Percentiles rank a stretch among this genome's conserved stretches.
Conservation (phyloP, 2,888 invertebrate species). For the Ormia ochracea region DNA sequence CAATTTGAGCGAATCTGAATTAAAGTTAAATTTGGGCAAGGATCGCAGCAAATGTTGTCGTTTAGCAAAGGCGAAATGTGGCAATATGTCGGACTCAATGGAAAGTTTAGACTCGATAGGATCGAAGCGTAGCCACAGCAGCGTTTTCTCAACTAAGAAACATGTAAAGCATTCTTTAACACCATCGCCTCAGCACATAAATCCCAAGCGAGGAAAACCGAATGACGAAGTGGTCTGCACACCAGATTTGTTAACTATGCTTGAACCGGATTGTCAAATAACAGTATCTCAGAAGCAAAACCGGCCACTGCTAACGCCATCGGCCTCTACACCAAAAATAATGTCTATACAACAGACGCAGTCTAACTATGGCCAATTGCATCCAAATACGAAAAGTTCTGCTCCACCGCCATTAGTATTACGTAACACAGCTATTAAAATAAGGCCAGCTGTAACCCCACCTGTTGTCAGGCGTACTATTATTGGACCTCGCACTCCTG, state of each 20-base stretch:
- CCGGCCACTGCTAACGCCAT: conserved; percentile 57
- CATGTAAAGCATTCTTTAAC: conserved; percentile 52
- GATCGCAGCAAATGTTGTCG: conserved; percentile 74
- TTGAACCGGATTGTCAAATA: conserved; percentile 74
- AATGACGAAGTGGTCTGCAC: conserved; percentile 81
- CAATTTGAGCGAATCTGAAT: conserved; percentile 69
- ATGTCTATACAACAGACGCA: conserved; percentile 65
- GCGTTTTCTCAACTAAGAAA: conserved; percentile 65
- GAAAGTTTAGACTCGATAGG: conserved; percentile 71
- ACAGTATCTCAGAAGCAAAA: conserved; percentile 68
- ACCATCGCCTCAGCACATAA: conserved; percentile 48
- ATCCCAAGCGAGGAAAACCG: conserved; percentile 68
- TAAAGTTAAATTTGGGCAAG: conserved; percentile 67
- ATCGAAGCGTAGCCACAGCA: conserved; percentile 69
- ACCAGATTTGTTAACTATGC: conserved; percentile 78
- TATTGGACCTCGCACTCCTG: conserved; percentile 67
- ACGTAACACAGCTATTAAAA: conserved; percentile 70
- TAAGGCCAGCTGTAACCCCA: conserved; percentile 67
- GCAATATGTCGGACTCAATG: conserved; percentile 71
- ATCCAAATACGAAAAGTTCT: conserved; percentile 34
- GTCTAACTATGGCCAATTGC: conserved; percentile 25
- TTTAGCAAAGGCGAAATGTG: conserved; percentile 69
- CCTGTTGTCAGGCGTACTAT: conserved; percentile 70
- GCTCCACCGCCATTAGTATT: conserved; percentile 73
- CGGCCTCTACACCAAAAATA: conserved; percentile 65